Evolutionary conservation across 2,797 vertebrate genomes (phyloP).

Genomic region (Argyrosomus regius): DNA sequence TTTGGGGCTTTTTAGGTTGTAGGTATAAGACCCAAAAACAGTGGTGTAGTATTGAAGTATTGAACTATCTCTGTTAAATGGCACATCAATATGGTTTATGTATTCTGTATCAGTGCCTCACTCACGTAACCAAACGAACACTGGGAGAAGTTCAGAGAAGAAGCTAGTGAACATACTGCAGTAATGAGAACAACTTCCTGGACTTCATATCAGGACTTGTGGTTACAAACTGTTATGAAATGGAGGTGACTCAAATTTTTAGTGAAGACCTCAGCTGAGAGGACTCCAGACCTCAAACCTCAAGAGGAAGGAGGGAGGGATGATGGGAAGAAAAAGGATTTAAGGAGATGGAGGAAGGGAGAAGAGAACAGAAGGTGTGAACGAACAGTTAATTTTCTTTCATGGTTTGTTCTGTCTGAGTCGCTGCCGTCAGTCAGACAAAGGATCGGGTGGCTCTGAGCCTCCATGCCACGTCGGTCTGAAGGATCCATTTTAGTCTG

Average conservation of each 20-base stretch:
- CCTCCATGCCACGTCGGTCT: constrained; percentile 53
- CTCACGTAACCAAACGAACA: neutral
- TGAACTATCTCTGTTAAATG: neutral
- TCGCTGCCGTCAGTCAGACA: constrained; percentile 40
- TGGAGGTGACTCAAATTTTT: constrained; percentile 21
- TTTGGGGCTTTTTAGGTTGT: no score
- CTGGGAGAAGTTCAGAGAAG: neutral
- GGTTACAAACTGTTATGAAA: constrained; percentile 21
- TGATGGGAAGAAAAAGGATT: neutral
- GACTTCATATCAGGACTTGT: neutral
- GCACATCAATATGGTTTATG: neutral
- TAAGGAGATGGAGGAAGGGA: neutral
- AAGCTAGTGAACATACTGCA: neutral
- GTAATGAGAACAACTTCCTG: neutral
- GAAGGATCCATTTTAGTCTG: constrained; percentile 77
- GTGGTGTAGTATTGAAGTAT: no score
- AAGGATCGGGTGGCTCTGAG: constrained; percentile 39
- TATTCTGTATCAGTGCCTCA: neutral
- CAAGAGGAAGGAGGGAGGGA: neutral
- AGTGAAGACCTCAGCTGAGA: neutral
- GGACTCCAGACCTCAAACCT: constrained; percentile 9
- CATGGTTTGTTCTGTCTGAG: neutral
- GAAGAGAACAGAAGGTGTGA: neutral
- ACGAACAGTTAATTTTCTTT: neutral
- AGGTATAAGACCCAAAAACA: neutral